Conservation (phyloP, 2,888 invertebrate species). For the Diadromus collaris region DNA sequence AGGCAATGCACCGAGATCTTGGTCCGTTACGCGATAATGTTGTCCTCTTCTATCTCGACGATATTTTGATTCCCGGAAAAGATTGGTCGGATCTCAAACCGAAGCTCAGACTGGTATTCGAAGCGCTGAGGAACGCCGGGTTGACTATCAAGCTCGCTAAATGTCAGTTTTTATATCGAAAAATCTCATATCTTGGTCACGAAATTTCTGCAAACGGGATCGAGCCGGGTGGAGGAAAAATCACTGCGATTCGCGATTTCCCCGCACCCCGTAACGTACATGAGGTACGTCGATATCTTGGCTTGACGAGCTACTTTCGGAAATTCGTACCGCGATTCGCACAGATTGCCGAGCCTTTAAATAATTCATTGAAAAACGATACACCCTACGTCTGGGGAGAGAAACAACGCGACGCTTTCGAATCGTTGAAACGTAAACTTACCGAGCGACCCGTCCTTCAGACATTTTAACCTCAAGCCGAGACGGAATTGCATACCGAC, state of each 20-base stretch:
- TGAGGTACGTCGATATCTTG: neutral
- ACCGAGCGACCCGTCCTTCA: slow-evolving; percentile 28
- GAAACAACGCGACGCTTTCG: slow-evolving; percentile 7
- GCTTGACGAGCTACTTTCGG: slow-evolving; percentile 36
- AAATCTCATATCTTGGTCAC: slow-evolving; percentile 70
- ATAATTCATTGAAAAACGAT: slow-evolving; percentile 1
- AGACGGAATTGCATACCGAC: slow-evolving; percentile 40
- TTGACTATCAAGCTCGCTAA: slow-evolving; percentile 54
- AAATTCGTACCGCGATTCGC: slow-evolving; percentile 40
- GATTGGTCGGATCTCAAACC: slow-evolving; percentile 61
- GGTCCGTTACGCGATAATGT: slow-evolving; percentile 51
- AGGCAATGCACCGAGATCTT: slow-evolving; percentile 7
- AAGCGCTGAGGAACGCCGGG: slow-evolving; percentile 57
- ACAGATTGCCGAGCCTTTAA: slow-evolving; percentile 15
- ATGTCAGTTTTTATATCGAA: slow-evolving; percentile 65
- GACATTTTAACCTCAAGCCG: slow-evolving; percentile 24
- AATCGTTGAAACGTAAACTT: slow-evolving; percentile 1
- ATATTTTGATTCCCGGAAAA: slow-evolving; percentile 64
- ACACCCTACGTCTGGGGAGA: slow-evolving; percentile 18
- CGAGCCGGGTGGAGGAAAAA: slow-evolving; percentile 49
- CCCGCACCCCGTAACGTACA: slow-evolving; percentile 39
- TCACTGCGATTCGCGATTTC: slow-evolving; percentile 54
- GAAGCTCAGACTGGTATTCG: slow-evolving; percentile 61
- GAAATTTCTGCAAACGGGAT: slow-evolving; percentile 27
- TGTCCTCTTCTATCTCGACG: slow-evolving; percentile 68